Conservation (phyloP, 1,140 invertebrate genomes). For the Drosophila pallidifrons region DNA sequence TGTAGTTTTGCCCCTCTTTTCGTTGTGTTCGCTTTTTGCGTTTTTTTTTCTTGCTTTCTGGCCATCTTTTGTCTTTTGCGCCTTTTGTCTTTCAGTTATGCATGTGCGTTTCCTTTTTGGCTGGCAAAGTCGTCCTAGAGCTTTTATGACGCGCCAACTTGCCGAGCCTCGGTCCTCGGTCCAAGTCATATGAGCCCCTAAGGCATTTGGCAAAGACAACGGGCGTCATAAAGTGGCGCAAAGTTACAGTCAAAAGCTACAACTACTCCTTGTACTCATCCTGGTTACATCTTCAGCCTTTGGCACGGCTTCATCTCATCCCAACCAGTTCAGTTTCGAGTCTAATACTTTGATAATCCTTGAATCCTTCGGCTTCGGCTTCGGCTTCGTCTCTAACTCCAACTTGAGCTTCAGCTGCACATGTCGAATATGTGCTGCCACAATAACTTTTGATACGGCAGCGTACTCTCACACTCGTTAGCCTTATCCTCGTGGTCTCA, state of each 20-base stretch:
- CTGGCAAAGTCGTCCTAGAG: slow-evolving; percentile 41
- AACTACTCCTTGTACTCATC: slow-evolving; percentile 29
- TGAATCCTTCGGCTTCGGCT: slow-evolving; percentile 50
- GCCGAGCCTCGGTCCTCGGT: slow-evolving; percentile 11
- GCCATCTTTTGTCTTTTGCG: slow-evolving; percentile 58
- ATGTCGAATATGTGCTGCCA: slow-evolving; percentile 62
- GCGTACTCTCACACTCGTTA: slow-evolving; percentile 30
- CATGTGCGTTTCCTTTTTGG: slow-evolving; percentile 60
- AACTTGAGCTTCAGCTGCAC: not conserved
- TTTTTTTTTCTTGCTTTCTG: slow-evolving; percentile 5
- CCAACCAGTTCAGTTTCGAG: slow-evolving; percentile 20
- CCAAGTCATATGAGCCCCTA: slow-evolving; percentile 52
- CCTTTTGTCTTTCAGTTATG: slow-evolving; percentile 79
- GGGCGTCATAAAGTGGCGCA: slow-evolving; percentile 72
- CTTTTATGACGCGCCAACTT: slow-evolving; percentile 68
- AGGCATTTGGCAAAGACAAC: slow-evolving; percentile 60
- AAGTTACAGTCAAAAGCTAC: slow-evolving; percentile 69
- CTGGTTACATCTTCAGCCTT: not conserved
- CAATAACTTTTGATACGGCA: slow-evolving; percentile 73
- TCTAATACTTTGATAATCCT: slow-evolving; percentile 79
- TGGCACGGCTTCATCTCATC: not conserved
- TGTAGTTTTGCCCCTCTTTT: slow-evolving; percentile 38
- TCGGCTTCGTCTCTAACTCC: slow-evolving; percentile 14
- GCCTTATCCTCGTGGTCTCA: slow-evolving; percentile 7
- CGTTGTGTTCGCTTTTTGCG: slow-evolving; percentile 8